phyloP scores from a whole-genome alignment of 1,140 invertebrate species.

The Bombus sylvicola region DNA sequence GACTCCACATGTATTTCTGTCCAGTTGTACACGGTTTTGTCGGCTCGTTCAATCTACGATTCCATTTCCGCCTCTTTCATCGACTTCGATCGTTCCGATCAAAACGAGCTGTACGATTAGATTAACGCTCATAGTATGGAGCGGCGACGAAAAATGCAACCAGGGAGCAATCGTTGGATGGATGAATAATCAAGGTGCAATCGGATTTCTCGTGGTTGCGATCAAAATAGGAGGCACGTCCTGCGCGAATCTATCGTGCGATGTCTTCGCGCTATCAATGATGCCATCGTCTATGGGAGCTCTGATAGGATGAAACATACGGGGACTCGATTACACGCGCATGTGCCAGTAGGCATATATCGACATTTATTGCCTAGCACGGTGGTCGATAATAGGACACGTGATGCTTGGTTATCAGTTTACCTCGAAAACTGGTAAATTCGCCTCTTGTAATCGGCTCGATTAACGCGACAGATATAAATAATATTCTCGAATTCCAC shows the following conservation, averaged over 20 bases:
- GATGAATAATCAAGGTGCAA: not conserved
- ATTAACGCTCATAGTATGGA: not conserved
- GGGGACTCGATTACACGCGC: slow-evolving; percentile 56
- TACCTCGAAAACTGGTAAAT: slow-evolving; percentile 32
- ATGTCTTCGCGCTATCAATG: slow-evolving; percentile 20
- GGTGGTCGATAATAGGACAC: slow-evolving; percentile 43
- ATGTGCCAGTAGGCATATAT: slow-evolving; percentile 47
- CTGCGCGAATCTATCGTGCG: not conserved
- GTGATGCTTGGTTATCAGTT: slow-evolving; percentile 36
- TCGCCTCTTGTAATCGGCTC: not conserved
- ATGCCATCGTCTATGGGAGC: slow-evolving; percentile 14
- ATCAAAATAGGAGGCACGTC: not conserved
- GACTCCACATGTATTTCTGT: slow-evolving; percentile 6
- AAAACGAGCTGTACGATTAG: slow-evolving; percentile 8
- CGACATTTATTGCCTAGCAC: slow-evolving; percentile 46
- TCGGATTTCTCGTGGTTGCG: not conserved
- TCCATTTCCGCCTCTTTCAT: slow-evolving; percentile 49
- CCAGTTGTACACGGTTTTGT: not conserved
- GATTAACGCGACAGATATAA: not conserved
- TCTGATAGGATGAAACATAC: slow-evolving; percentile 38
- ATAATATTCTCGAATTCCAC: not conserved
- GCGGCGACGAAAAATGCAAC: not conserved
- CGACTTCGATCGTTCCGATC: slow-evolving; percentile 12
- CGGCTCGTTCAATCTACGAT: slow-evolving; percentile 19
- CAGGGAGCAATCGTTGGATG: not conserved